Base-by-base conservation (phyloP, 1,140 invertebrate genomes). In the Drosophila simulans region DNA sequence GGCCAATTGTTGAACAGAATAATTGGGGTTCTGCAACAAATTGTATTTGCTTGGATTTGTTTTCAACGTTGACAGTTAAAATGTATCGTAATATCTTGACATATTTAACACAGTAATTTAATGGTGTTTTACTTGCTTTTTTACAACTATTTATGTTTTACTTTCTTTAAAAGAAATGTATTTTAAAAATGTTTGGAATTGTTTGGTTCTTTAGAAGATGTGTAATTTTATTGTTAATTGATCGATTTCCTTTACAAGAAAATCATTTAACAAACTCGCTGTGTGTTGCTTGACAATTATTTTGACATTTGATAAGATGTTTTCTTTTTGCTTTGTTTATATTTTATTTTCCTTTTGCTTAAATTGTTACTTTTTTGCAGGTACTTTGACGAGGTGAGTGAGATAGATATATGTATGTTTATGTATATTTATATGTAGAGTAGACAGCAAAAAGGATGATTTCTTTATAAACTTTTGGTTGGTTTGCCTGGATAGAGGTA, bases 331-430 rank as follows among this genome's bases (percentile, higher is more conserved):
- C 22, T 12, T 55, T 10, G 42, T 55, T 54, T 17, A 34, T 31
- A 17, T 3, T 25, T n/a, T 10, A 27, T 31, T 31, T 27, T 8
- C 10, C 15, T 49, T 49, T 51, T 20, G 12, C 12, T 52, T 70
- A 54, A 60, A 37, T 74, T 74, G 12, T 66, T 64, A 17, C 55
- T 70, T 60, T 68, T 40, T 77, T 80, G 66, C 76, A 89, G 85
- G 80, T 89, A 88, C 84, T 85, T 90, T 80, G 77, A 73, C 83
- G 84, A 84, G 84, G 79, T 80, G 80, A 84, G 66, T 79, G 69
- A 88, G 76, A 80, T 60, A 83, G 66, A 78, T 76, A 55, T 66
- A 45, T 57, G 37, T 27, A 52, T 27, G 20, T 58, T 49, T 45
- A 59, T 75, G 45, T 75, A 56, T 49, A 53, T 66, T 45, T 52